These are phyloP conservation scores for Trichomycterus rosablanca DNA, from an alignment of 2,113 vertebrate genomes.

Conservation along the genomic window DNA sequence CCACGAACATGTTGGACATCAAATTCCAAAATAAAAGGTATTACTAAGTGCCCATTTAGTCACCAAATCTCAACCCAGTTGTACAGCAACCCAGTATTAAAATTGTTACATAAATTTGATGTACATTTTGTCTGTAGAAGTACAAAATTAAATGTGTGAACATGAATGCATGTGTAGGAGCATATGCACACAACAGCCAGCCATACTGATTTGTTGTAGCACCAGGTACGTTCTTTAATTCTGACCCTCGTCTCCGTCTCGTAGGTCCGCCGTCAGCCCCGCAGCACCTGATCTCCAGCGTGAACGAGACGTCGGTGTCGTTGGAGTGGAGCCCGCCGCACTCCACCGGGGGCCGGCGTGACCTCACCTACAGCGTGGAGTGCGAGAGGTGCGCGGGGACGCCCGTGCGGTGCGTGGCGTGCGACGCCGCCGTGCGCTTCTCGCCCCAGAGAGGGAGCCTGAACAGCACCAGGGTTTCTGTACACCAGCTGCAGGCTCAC, in stretches of 20 bases:
- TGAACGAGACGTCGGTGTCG: conserved; percentile 95
- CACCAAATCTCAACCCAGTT: too few species aligned
- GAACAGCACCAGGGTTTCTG: conserved; percentile 83
- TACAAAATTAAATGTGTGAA: too few species aligned
- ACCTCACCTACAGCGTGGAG: conserved; percentile 89
- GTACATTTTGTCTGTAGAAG: too few species aligned
- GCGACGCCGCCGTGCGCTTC: conserved; percentile 87
- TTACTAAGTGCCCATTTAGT: too few species aligned
- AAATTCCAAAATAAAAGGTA: too few species aligned
- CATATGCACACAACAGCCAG: too few species aligned
- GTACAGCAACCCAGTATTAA: too few species aligned
- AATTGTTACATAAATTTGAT: too few species aligned
- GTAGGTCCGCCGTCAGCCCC: conserved; percentile 90
- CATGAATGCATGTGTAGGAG: too few species aligned
- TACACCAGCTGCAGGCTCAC: conserved; percentile 93
- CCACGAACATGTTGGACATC: too few species aligned
- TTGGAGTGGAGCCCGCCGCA: conserved; percentile 90
- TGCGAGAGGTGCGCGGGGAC: conserved; percentile 86
- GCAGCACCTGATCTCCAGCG: conserved; percentile 92
- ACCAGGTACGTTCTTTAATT: neutral
- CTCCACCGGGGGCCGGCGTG: conserved; percentile 85
- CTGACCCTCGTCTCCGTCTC: neutral
- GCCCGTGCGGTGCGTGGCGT: conserved; percentile 78
- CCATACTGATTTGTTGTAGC: too few species aligned
- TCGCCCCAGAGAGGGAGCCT: conserved; percentile 88